These are phyloP conservation scores for Agelaius tricolor DNA, from an alignment of 2,113 vertebrate species.

Conservation along the genomic window DNA sequence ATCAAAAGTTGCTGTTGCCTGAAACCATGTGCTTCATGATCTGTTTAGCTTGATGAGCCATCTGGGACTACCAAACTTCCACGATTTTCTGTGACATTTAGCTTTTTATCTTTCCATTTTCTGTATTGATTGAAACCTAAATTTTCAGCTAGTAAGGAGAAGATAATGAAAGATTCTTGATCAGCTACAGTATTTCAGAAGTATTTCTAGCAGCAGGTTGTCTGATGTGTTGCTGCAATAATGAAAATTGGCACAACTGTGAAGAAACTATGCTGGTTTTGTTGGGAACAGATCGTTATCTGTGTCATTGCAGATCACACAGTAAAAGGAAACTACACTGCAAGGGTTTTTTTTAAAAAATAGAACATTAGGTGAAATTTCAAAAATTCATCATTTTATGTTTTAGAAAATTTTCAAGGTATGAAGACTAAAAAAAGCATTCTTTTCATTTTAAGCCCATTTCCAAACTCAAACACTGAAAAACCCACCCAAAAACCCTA, in stretches of 20 bases:
- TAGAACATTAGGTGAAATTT: neutral
- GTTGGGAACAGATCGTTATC: neutral
- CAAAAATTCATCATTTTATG: neutral
- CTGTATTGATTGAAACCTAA: neutral
- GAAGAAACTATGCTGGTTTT: neutral
- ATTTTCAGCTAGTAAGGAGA: neutral
- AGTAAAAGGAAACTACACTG: neutral
- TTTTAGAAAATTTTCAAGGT: neutral
- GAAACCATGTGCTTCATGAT: neutral
- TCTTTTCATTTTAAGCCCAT: neutral
- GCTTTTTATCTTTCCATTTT: neutral
- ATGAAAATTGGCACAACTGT: neutral
- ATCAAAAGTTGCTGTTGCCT: neutral
- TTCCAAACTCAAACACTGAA: neutral
- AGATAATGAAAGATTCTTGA: neutral
- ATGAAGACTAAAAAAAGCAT: neutral
- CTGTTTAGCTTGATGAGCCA: neutral
- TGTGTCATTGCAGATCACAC: neutral
- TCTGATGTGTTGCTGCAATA: neutral
- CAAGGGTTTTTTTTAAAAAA: neutral
- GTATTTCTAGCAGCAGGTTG: neutral
- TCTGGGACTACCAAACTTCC: neutral
- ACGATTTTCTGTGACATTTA: neutral
- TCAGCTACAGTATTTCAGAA: neutral
- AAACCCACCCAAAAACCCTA: rapidly evolving